phyloP scores from a whole-genome alignment of 1,140 invertebrate species.

The Leptopilina boulardi region DNA sequence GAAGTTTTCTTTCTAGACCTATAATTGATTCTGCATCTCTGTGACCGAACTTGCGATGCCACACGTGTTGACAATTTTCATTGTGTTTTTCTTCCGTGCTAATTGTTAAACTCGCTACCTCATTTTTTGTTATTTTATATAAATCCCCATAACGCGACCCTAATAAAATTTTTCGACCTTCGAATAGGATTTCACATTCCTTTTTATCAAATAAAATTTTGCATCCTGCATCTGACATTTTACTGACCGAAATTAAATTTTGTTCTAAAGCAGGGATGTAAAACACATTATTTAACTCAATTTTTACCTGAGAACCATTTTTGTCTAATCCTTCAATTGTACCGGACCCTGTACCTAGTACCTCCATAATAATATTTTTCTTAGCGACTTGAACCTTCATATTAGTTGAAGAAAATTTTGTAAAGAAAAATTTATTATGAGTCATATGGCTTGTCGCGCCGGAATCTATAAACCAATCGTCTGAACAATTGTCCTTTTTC shows the following conservation, averaged over 20 bases:
- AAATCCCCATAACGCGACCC: constrained; percentile 30
- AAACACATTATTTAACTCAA: constrained; percentile 8
- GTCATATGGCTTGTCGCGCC: background rate
- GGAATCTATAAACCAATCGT: background rate
- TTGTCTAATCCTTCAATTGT: background rate
- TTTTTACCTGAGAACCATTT: background rate
- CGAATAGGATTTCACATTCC: background rate
- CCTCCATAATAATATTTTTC: background rate
- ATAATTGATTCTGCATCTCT: constrained; percentile 32
- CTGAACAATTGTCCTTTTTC: background rate
- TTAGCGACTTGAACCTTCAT: background rate
- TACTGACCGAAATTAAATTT: constrained; percentile 26
- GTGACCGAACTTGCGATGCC: too few relatives aligned
- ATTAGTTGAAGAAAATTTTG: background rate
- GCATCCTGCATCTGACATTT: constrained; percentile 51
- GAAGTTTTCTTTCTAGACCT: constrained; percentile 18
- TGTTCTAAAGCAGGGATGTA: constrained; percentile 19
- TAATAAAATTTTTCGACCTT: background rate
- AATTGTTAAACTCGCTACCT: background rate
- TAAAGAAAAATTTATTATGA: background rate
- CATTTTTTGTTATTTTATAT: background rate
- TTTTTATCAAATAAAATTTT: constrained; percentile 55
- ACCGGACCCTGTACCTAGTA: background rate
- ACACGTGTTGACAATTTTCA: constrained; percentile 40
- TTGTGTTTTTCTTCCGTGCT: background rate